Percentiles rank a stretch among this genome's conserved stretches.
phyloP scores from a whole-genome alignment of 2,113 vertebrate species.

The Pholis gunnellus region DNA sequence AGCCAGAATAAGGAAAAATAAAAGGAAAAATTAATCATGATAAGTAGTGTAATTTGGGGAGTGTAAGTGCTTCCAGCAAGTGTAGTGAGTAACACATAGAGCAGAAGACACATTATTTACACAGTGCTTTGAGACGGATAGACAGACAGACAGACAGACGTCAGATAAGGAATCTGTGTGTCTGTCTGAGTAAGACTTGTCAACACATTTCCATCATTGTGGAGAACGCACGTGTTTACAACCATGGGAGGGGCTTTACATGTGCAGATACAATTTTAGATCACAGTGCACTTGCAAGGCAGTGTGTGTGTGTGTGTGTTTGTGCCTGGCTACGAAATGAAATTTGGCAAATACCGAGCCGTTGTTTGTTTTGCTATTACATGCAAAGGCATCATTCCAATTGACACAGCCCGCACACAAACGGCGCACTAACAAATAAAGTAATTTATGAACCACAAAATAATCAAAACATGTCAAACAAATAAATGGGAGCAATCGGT shows the following conservation, averaged over 20 bases:
- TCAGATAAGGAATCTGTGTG: constrained; percentile 57
- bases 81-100: not conserved
- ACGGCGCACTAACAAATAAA: not conserved
- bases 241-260: constrained; percentile 24
- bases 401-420: not conserved
- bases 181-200: constrained; percentile 45
- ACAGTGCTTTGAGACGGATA: not conserved
- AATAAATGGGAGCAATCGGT: not conserved
- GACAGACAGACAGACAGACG: constrained; percentile 2
- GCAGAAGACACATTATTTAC: constrained; percentile 27
- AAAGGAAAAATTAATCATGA: not conserved
- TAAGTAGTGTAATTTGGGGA: not conserved
- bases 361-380: not conserved
- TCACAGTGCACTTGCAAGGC: not conserved
- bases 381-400: not conserved
- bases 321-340: not conserved
- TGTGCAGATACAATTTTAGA: constrained; percentile 28
- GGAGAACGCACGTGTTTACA: constrained; percentile 22
- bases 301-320: not conserved
- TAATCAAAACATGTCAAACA: not conserved
- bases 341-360: not conserved
- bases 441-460: not conserved
- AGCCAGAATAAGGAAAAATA: not conserved
- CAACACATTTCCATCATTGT: constrained; percentile 73
- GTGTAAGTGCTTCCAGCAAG: constrained; percentile 11